phyloP scores from a whole-genome alignment of 1,140 invertebrate genomes.

The Zaprionus africanus region DNA sequence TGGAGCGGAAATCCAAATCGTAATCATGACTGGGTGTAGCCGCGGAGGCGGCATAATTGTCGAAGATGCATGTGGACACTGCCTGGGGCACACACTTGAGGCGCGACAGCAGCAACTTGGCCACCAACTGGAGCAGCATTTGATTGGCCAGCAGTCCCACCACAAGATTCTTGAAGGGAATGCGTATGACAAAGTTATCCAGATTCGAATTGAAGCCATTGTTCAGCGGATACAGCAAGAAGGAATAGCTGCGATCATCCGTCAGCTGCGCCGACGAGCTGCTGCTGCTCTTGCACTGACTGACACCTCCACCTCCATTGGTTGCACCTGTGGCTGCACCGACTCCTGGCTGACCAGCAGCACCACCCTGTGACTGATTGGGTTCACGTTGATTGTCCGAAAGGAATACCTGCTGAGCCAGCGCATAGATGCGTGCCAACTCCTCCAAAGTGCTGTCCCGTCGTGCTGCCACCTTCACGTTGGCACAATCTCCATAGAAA shows the following conservation, averaged over 20 bases:
- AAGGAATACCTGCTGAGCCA: constrained; percentile 92
- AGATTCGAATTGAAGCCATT: constrained; percentile 90
- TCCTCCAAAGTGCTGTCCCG: constrained; percentile 93
- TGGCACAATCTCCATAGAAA: constrained; percentile 96
- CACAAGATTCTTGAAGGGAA: constrained; percentile 93
- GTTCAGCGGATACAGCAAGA: constrained; percentile 93
- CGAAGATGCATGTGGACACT: constrained; percentile 82
- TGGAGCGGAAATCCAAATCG: constrained; percentile 85
- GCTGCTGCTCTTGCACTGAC: constrained; percentile 27
- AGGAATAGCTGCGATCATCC: constrained; percentile 94
- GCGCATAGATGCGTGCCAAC: constrained; percentile 91
- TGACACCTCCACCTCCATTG: background rate
- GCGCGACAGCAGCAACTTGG: constrained; percentile 91
- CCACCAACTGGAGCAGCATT: constrained; percentile 95
- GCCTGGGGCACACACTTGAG: constrained; percentile 83
- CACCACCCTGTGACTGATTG: constrained; percentile 32
- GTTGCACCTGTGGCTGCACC: background rate
- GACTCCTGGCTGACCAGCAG: background rate
- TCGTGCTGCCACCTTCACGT: constrained; percentile 96
- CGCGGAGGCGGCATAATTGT: constrained; percentile 82
- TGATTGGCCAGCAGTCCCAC: constrained; percentile 95
- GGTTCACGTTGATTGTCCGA: constrained; percentile 85
- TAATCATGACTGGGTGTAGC: constrained; percentile 86
- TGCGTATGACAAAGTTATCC: constrained; percentile 91
- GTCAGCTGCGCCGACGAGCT: constrained; percentile 79